Evolutionary conservation across 1,140 invertebrate species (phyloP), one percentile per base, ranked within the genome.

Genomic region (Vollenhovia emeryi): DNA sequence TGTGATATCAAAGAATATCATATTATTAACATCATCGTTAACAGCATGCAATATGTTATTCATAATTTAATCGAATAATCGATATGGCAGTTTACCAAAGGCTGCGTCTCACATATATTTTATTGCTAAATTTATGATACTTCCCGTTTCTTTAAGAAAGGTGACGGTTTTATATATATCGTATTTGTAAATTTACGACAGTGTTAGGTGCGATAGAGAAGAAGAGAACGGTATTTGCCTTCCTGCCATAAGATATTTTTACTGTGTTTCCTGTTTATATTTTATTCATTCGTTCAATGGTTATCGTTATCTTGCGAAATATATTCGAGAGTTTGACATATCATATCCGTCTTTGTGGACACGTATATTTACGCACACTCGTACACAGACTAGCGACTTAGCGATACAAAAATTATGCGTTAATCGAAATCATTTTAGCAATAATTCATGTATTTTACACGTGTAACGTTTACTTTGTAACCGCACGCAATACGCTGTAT

Each of bases 1-100:
- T 82, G 78, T 59, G 50, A 82, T 82, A 71, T 82, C 50, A 45
- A 71, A 15, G 21, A 43, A 71, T 57, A 73, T 43, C 33, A 40
- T 55, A 69, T 79, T 68, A 79, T 43, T 30, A 55, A 43, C n/a
- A 40, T 68, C 7, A 24, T 69, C n/a, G 21, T 66, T 79, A 48
- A 75, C 36, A 40, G 9, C 15, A 40, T 45, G 18, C 57, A 4
- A 21, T 3, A 40, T 71, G 36, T 73, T 59, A 73, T 57, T 36
- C 43, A 62, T 21, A 30, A 40, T 68, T 79, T 68, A 68, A 68
- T 79, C 18, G 9, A 79, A 66, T 68, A 68, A 68, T 79, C 18
- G 9, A 79, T 52, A 30, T 50, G n/a, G 13, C 50, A 82, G 36
- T 73, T 69, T 43, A 71, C 48, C 48, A 80, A 71, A 80, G 24